phyloP scores from a whole-genome alignment of 2,113 vertebrate genomes.

The Tapirus terrestris region DNA sequence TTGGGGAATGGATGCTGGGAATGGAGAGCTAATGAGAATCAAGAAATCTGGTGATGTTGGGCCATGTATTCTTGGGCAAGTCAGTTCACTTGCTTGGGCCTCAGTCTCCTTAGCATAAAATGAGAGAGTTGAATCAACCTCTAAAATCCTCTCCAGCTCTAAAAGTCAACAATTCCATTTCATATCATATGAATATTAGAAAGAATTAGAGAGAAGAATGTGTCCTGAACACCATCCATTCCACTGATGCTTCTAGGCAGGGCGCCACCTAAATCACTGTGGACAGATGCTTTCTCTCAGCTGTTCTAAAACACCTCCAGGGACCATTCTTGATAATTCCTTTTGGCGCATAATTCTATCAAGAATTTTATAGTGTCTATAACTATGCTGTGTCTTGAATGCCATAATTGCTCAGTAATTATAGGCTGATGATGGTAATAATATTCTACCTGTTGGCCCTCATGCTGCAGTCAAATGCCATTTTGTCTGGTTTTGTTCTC shows the following conservation, averaged over 20 bases:
- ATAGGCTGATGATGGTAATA: neutral
- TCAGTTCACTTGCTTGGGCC: neutral
- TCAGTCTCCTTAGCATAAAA: neutral
- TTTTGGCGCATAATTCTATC: neutral
- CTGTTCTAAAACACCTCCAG: neutral
- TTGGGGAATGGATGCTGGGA: neutral
- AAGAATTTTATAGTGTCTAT: neutral
- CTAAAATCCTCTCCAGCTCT: neutral
- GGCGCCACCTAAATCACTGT: neutral
- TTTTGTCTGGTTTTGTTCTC: neutral
- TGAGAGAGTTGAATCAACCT: neutral
- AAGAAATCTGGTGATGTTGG: neutral
- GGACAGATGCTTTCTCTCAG: neutral
- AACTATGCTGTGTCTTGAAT: neutral
- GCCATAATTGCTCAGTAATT: neutral
- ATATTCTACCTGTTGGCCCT: neutral
- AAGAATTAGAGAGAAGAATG: neutral
- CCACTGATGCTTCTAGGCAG: neutral
- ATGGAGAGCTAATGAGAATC: neutral
- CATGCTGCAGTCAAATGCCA: neutral
- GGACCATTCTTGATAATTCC: neutral
- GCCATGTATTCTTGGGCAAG: neutral
- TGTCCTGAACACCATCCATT: neutral
- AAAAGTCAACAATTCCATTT: neutral
- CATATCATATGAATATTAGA: neutral